Evolutionary conservation across 2,113 vertebrate species (phyloP).

Genomic region (Pteruthius melanotis): DNA sequence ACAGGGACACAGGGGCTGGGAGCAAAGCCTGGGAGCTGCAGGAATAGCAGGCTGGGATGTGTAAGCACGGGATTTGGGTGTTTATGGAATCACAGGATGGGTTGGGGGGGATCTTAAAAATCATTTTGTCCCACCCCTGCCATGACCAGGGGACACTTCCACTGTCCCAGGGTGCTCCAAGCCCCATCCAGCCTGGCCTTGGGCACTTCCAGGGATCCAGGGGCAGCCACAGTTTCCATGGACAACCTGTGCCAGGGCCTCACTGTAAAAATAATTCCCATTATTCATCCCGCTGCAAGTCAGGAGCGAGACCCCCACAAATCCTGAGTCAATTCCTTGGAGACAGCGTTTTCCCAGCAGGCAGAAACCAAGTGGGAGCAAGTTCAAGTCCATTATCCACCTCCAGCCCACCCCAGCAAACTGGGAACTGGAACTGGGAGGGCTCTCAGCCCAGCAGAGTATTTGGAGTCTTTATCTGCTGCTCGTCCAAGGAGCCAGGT

Average conservation of each 20-base stretch:
- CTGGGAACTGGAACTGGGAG: neutral
- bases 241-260: neutral
- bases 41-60: neutral
- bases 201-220: neutral
- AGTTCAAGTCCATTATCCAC: accelerated
- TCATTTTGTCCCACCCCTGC: too few relatives aligned
- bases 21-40: neutral
- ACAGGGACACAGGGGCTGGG: neutral
- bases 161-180: accelerated
- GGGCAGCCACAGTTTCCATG: neutral
- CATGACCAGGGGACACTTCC: neutral
- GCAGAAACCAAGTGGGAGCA: neutral
- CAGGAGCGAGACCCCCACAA: neutral
- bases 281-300: neutral
- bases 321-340: neutral
- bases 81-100: neutral
- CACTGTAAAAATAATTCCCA: neutral
- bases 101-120: neutral
- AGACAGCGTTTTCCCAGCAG: neutral
- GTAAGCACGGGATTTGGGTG: neutral
- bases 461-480: neutral
- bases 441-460: neutral
- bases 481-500: neutral
- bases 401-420: neutral
- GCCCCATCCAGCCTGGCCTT: accelerated